Evolutionary conservation across 2,888 invertebrate genomes (phyloP).

Genomic region (Drepanosiphum platanoidis): DNA sequence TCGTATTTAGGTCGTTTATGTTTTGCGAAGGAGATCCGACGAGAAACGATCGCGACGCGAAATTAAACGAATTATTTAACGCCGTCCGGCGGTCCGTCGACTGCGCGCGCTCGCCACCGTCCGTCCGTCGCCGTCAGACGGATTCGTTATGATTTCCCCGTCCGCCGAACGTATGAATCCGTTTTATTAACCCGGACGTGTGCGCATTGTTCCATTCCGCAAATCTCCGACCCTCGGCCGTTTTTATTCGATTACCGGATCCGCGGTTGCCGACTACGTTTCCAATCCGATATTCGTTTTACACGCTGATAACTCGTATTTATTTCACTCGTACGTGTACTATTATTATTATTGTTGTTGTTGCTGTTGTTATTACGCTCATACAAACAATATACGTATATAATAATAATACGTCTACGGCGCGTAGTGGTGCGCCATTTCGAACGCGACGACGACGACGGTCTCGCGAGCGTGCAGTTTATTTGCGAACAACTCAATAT

Average conservation of each 20-base stretch:
- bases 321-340: background rate
- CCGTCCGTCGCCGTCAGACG: background rate
- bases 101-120: background rate
- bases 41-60: background rate
- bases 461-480: background rate
- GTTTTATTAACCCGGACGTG: conserved; percentile 18
- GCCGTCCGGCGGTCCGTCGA: background rate
- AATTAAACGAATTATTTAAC: background rate
- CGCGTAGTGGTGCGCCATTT: background rate
- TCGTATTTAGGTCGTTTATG: background rate
- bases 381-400: background rate
- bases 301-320: background rate
- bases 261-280: background rate
- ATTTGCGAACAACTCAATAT: background rate
- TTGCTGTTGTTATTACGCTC: no score
- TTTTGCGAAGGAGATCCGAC: background rate
- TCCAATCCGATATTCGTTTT: background rate
- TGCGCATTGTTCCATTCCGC: background rate
- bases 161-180: background rate
- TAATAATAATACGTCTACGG: no score
- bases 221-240: background rate
- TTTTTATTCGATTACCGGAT: conserved; percentile 22
- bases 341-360: background rate
- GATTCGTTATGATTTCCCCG: background rate
- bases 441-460: background rate